Percentiles rank a stretch among this genome's conserved stretches.
phyloP scores from a whole-genome alignment of 2,113 vertebrate genomes.

The Pelodiscus sinensis region DNA sequence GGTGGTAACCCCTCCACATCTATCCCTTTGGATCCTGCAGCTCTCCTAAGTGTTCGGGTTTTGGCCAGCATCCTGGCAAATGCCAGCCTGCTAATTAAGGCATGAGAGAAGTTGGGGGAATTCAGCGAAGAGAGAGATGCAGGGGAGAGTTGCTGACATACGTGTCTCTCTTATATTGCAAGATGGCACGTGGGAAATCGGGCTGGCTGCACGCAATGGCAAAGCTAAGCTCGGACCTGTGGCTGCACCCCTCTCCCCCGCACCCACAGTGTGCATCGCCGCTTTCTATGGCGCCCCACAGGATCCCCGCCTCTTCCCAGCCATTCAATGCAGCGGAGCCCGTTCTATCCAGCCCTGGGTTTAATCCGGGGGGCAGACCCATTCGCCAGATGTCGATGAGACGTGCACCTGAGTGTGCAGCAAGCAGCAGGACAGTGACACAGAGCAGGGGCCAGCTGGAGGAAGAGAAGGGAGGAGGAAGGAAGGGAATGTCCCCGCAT shows the following conservation, averaged over 20 bases:
- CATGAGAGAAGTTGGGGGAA: neutral
- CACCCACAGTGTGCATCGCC: neutral
- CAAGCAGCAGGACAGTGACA: neutral
- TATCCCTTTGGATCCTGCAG: neutral
- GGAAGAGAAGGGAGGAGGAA: neutral
- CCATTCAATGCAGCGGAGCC: neutral
- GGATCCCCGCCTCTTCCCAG: neutral
- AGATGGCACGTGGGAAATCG: neutral
- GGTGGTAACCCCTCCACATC: neutral
- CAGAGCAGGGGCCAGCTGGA: neutral
- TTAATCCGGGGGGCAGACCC: neutral
- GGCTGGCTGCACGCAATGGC: neutral
- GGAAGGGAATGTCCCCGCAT: neutral
- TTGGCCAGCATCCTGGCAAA: neutral
- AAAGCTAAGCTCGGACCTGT: neutral
- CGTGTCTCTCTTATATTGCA: neutral
- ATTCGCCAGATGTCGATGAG: neutral
- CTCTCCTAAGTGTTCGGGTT: neutral
- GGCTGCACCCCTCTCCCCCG: neutral
- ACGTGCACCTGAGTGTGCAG: neutral
- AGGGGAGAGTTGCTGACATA: neutral
- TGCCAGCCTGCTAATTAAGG: constrained; percentile 4
- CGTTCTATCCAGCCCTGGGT: neutral
- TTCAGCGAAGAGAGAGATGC: neutral
- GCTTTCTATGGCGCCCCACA: no score